These are phyloP conservation scores for Pogonomyrmex californicus DNA, from an alignment of 1,140 invertebrate genomes.

Conservation along the genomic window DNA sequence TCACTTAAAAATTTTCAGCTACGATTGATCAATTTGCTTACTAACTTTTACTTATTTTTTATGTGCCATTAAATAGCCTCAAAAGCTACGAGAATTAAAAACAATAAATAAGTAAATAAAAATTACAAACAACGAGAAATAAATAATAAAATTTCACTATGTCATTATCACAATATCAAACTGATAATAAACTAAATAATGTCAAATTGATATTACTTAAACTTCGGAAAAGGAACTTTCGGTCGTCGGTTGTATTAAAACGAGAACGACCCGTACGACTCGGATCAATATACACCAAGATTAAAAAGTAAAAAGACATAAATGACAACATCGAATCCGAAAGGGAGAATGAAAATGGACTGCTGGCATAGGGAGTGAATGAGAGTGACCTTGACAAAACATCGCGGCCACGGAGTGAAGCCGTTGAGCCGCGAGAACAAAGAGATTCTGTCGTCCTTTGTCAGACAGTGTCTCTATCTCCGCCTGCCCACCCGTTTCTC, in stretches of 20 bases:
- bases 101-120: too few relatives aligned
- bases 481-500: constrained; percentile 54
- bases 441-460: constrained; percentile 81
- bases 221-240: neutral
- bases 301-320: constrained; percentile 31
- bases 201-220: neutral
- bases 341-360: constrained; percentile 63
- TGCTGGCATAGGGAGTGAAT: constrained; percentile 73
- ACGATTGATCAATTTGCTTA: too few relatives aligned
- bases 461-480: constrained; percentile 75
- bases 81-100: too few relatives aligned
- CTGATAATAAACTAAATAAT: too few relatives aligned
- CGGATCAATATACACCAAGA: neutral
- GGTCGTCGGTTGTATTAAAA: neutral
- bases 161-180: too few relatives aligned
- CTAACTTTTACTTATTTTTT: too few relatives aligned
- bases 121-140: too few relatives aligned
- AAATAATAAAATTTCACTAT: too few relatives aligned
- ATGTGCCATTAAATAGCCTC: too few relatives aligned
- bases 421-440: constrained; percentile 81
- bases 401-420: constrained; percentile 78
- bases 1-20: too few relatives aligned
- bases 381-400: constrained; percentile 81
- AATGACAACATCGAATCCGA: constrained; percentile 40
- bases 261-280: neutral